Evolutionary conservation across 2,113 vertebrate species (phyloP).

Genomic region (Pelvicachromis taeniatus): DNA sequence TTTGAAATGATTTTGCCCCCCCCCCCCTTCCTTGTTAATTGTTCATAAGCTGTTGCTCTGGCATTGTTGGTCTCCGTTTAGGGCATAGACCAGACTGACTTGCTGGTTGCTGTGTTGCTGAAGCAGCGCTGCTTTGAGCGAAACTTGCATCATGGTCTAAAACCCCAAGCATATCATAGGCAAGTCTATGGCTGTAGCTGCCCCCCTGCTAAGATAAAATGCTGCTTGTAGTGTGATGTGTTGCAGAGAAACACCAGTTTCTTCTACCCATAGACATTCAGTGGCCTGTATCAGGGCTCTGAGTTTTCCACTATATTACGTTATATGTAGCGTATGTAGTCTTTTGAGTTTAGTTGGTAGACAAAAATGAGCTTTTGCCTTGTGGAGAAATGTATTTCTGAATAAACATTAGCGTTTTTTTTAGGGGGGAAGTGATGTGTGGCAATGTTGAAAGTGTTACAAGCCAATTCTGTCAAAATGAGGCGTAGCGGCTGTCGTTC

Average conservation of each 20-base stretch:
- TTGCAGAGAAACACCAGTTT: not conserved
- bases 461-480: not conserved
- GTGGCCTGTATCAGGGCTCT: not conserved
- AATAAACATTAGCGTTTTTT: not conserved
- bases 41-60: not conserved
- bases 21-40: not conserved
- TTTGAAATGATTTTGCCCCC: not conserved
- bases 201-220: not conserved
- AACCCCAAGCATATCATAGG: conserved; percentile 10
- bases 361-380: not conserved
- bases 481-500: not conserved
- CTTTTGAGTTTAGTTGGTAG: not conserved
- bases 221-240: not conserved
- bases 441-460: not conserved
- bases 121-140: not conserved
- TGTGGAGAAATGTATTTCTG: not conserved
- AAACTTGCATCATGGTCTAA: conserved; percentile 5
- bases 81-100: not conserved
- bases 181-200: not conserved
- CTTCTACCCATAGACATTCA: not conserved
- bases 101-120: not conserved
- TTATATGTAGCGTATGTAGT: not conserved
- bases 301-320: not conserved
- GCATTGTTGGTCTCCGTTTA: not conserved
- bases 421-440: not conserved